phyloP scores from a whole-genome alignment of 2,797 vertebrate species.

The Mormyrops boulengeri region DNA sequence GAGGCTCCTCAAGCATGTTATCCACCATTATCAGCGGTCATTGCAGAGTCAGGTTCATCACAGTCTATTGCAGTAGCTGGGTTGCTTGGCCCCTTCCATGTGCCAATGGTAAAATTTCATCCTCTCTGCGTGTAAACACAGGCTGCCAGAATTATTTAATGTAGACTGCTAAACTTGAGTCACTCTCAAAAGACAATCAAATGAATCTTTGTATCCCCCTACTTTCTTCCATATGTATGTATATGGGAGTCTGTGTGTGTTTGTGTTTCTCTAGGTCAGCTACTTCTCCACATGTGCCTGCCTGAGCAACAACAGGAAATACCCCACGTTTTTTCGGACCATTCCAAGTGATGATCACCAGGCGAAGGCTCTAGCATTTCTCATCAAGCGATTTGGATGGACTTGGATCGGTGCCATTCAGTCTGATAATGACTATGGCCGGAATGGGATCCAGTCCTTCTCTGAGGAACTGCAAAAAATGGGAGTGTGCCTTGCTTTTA shows the following conservation, averaged over 20 bases:
- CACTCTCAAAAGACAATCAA: background rate
- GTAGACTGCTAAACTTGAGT: background rate
- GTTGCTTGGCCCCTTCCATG: constrained; percentile 57
- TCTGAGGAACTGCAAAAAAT: constrained; percentile 54
- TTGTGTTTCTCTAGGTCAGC: constrained; percentile 55
- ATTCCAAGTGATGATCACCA: constrained; percentile 68
- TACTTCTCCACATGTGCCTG: constrained; percentile 73
- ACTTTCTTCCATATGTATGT: background rate
- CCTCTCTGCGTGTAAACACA: background rate
- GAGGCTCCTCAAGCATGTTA: constrained; percentile 37
- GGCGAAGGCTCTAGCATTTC: constrained; percentile 61
- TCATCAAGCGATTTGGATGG: constrained; percentile 64
- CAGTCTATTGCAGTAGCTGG: constrained; percentile 61
- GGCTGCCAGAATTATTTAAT: background rate
- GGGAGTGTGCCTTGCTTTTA: constrained; percentile 63
- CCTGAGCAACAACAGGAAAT: constrained; percentile 60
- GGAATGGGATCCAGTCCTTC: constrained; percentile 56
- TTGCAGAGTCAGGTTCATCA: constrained; percentile 67
- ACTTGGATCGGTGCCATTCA: constrained; percentile 66
- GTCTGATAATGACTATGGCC: constrained; percentile 65
- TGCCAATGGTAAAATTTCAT: constrained; percentile 58
- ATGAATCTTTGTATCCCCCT: background rate
- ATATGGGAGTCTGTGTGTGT: background rate
- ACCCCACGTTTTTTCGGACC: constrained; percentile 67
- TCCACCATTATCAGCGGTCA: constrained; percentile 55